Evolutionary conservation across 2,888 invertebrate genomes (phyloP).

Genomic region (Yponomeuta cagnagella): DNA sequence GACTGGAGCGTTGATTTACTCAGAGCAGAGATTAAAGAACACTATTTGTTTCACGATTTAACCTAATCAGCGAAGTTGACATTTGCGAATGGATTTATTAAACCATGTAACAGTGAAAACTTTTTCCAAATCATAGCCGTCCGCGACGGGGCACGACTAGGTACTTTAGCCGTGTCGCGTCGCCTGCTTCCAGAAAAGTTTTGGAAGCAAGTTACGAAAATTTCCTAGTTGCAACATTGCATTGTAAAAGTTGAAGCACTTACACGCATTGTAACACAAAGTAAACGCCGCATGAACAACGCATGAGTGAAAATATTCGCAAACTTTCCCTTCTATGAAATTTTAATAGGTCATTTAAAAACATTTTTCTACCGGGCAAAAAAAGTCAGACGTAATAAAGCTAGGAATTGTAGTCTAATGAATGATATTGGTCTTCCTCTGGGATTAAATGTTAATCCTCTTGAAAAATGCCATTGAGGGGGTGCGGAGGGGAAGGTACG

Average conservation of each 20-base stretch:
- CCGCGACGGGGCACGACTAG: no score
- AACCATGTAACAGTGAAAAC: background rate
- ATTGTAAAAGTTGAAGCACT: background rate
- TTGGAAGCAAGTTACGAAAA: background rate
- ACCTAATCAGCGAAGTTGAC: background rate
- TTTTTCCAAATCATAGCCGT: background rate
- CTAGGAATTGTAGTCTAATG: slow-evolving; percentile 67
- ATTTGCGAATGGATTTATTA: background rate
- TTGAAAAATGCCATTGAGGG: slow-evolving; percentile 47
- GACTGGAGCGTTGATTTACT: background rate
- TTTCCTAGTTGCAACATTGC: background rate
- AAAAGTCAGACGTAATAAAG: slow-evolving; percentile 56
- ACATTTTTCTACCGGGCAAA: slow-evolving; percentile 38
- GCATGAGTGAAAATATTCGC: background rate
- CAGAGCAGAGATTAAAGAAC: slow-evolving; percentile 6
- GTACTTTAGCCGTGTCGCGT: background rate
- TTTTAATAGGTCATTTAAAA: slow-evolving; percentile 49
- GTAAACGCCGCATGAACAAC: background rate
- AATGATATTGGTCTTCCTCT: slow-evolving; percentile 67
- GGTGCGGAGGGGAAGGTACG: slow-evolving; percentile 27
- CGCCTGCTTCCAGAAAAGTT: background rate
- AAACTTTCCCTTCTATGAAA: slow-evolving; percentile 28
- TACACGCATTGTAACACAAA: background rate
- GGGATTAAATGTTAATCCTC: slow-evolving; percentile 72
- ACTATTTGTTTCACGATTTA: background rate